Evolutionary conservation across 2,888 invertebrate genomes (phyloP).

Genomic region (Amblyteles armatorius): DNA sequence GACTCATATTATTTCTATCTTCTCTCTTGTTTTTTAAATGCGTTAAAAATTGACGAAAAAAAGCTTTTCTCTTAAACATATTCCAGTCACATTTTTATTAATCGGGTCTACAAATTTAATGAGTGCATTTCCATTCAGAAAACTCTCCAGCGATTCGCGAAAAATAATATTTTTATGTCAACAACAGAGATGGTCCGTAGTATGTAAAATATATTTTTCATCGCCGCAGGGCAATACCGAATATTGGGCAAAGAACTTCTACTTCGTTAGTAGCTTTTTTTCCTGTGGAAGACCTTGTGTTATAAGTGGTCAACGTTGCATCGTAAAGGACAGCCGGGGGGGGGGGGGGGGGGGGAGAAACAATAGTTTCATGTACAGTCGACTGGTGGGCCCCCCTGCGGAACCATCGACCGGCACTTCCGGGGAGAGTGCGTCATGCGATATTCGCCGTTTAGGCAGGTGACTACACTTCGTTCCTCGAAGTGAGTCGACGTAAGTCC

Average conservation of each 20-base stretch:
- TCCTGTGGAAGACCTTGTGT: neutral
- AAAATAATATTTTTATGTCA: too few relatives aligned
- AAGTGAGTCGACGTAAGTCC: neutral
- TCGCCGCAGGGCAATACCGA: neutral
- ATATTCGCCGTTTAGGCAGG: constrained; percentile 78
- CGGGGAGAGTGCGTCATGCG: constrained; percentile 74
- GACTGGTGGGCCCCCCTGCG: constrained; percentile 51
- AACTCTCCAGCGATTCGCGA: too few relatives aligned
- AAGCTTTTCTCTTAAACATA: too few relatives aligned
- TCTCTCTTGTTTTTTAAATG: too few relatives aligned
- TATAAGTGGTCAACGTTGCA: constrained; percentile 47
- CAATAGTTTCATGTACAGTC: constrained; percentile 22
- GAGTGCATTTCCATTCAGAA: too few relatives aligned
- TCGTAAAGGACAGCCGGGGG: neutral
- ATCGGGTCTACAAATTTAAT: too few relatives aligned
- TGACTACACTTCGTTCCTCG: constrained; percentile 72
- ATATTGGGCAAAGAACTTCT: neutral
- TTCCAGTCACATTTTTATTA: too few relatives aligned
- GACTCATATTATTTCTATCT: too few relatives aligned
- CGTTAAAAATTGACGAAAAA: too few relatives aligned
- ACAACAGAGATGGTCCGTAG: neutral
- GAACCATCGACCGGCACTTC: constrained; percentile 71
- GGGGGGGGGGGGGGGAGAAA: constrained; percentile 16
- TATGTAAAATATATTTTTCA: neutral
- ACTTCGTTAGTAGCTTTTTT: constrained; percentile 20